A percentile compares a stretch with the other conserved stretches of the same genome.
These are phyloP conservation scores for Rotaria sp. DNA, from an alignment of 2,888 invertebrate genomes.

Conservation along the genomic window DNA sequence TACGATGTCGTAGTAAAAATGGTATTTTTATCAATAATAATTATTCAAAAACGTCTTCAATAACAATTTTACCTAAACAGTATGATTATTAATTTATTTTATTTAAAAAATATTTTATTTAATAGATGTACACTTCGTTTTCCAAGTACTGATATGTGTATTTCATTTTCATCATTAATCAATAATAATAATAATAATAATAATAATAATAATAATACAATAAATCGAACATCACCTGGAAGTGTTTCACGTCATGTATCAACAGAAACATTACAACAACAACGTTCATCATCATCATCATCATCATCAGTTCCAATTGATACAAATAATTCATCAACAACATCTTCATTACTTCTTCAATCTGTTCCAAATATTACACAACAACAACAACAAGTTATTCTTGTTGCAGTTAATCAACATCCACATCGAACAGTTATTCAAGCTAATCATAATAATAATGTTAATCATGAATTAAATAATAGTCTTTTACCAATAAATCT, in stretches of 20 bases:
- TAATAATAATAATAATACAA: background rate
- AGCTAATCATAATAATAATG: too few relatives aligned
- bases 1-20: constrained; percentile 38
- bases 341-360: background rate
- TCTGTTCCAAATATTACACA: background rate
- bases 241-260: constrained; percentile 6
- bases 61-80: background rate
- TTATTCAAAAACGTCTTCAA: constrained; percentile 15
- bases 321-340: background rate
- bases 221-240: background rate
- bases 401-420: background rate
- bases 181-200: background rate
- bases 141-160: constrained; percentile 4
- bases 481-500: background rate
- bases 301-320: background rate
- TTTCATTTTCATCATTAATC: constrained; percentile 5
- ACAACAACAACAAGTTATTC: constrained; percentile 7
- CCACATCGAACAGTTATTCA: background rate
- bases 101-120: background rate
- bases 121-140: constrained; percentile 1
- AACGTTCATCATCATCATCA: background rate
- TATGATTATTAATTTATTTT: background rate
- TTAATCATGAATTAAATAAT: background rate
- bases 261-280: background rate
- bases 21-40: constrained; percentile 37